Base-by-base conservation (phyloP, 1,140 invertebrate genomes). In the Akabosia matsudoensis region DNA sequence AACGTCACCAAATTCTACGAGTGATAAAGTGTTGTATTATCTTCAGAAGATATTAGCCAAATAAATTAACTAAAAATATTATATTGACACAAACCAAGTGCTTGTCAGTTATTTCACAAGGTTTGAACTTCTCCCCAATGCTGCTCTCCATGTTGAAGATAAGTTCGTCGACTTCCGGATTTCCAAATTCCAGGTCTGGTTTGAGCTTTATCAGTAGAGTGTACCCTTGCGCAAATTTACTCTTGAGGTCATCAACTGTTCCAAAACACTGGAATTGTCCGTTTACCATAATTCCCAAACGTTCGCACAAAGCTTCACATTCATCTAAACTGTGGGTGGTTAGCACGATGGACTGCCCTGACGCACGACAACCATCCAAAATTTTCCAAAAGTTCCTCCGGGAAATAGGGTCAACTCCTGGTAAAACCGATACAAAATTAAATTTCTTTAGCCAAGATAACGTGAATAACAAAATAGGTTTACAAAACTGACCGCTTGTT, bases 211-310 rank as follows among this genome's bases (percentile, higher is more conserved):
- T 13, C 14, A 3, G 14, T 4, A 90, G 82, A 33, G 88, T 88
- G 82, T 88, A 90, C 18, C 89, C 89, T 78, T 88, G 84, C 74
- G 88, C 89, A 84, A 88, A 90, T 81, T 88, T 88, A 76, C 82
- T 84, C 79, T 88, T 88, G 18, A 88, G 80, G 76, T 88, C 85
- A 70, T 88, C 87, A 88, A 84, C 82, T 24, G 84, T 84, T 14
- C 87, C 88, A 24, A 88, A 77, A 74, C 87, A 88, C 30, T 84
- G 88, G 77, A 95, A 88, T 74, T 90, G 87, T 0, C 95, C 95
- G 83, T 90, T 91, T 22, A 56, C 54, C 54, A 56, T 56, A 56
- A 56, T 56, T 4, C 54, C 22, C 13, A 56, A 3, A 3, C 86
- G 72, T 16, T 82, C 82, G 75, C 87, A 88, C 0, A 88, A 78